Evolutionary conservation across 2,797 vertebrate species (phyloP).

Genomic region (Hyperoplus immaculatus): DNA sequence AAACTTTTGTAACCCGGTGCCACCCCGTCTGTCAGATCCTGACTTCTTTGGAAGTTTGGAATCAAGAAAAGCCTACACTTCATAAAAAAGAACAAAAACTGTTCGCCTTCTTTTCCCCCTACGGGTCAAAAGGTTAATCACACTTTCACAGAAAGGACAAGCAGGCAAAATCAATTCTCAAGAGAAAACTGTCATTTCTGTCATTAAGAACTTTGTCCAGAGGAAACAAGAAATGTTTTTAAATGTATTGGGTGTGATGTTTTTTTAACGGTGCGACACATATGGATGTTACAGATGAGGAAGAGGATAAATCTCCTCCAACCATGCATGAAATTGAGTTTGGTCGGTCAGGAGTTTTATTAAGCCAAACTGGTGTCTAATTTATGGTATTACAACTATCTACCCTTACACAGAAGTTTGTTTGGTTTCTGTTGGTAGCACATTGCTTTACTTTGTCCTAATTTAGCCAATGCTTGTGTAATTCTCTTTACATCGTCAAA

Average conservation of each 20-base stretch:
- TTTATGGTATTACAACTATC: conserved; percentile 19
- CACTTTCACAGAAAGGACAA: background rate
- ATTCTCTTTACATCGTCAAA: background rate
- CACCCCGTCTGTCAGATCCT: background rate
- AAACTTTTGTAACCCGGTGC: background rate
- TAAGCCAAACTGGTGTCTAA: background rate
- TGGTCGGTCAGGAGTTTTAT: background rate
- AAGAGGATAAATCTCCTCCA: conserved; percentile 14
- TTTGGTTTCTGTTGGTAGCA: background rate
- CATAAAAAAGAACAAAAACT: background rate
- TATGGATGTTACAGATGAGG: conserved; percentile 28
- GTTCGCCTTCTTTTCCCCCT: background rate
- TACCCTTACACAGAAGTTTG: background rate
- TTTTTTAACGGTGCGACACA: background rate
- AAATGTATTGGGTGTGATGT: background rate
- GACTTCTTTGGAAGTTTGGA: background rate
- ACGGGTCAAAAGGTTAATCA: conserved; percentile 18
- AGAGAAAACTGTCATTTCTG: background rate
- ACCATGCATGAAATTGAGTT: conserved; percentile 51
- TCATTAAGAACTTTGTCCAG: background rate
- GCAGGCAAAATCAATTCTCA: conserved; percentile 1
- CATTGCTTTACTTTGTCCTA: background rate
- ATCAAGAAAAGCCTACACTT: background rate
- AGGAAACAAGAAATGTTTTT: background rate
- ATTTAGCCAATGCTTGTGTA: background rate